Evolutionary conservation across 2,113 vertebrate genomes (phyloP).

Genomic region (Phalacrocorax carbo): DNA sequence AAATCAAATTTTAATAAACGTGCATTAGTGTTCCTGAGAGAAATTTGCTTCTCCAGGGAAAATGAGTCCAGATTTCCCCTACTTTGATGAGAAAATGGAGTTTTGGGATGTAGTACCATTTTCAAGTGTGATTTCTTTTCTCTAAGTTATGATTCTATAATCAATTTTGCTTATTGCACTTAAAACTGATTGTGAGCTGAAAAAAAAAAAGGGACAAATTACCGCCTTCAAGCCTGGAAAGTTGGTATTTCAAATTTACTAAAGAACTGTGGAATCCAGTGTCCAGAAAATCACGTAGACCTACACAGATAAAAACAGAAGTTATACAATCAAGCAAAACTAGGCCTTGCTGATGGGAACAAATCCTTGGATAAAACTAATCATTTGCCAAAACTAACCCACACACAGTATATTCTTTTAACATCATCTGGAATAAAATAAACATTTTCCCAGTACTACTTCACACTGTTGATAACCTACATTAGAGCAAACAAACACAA

Average conservation of each 20-base stretch:
- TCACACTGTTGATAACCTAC: neutral
- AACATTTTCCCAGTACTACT: neutral
- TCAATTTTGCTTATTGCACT: neutral
- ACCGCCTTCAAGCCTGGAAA: conserved; percentile 33
- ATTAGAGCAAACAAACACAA: neutral
- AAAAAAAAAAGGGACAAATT: neutral
- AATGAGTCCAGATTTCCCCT: neutral
- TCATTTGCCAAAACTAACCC: neutral
- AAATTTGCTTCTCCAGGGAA: neutral
- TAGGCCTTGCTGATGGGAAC: neutral
- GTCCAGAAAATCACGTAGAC: neutral
- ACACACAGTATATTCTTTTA: neutral
- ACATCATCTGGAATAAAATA: neutral
- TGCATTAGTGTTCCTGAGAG: neutral
- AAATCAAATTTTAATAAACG: neutral
- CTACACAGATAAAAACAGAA: neutral
- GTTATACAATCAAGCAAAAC: neutral
- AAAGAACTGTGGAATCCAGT: neutral
- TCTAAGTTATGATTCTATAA: neutral
- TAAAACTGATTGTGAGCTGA: neutral
- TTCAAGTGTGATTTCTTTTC: neutral
- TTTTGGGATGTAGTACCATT: neutral
- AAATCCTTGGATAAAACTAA: neutral
- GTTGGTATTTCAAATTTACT: neutral
- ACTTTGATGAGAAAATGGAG: neutral